phyloP scores from a whole-genome alignment of 2,888 invertebrate species.

The Tortrix viridana region DNA sequence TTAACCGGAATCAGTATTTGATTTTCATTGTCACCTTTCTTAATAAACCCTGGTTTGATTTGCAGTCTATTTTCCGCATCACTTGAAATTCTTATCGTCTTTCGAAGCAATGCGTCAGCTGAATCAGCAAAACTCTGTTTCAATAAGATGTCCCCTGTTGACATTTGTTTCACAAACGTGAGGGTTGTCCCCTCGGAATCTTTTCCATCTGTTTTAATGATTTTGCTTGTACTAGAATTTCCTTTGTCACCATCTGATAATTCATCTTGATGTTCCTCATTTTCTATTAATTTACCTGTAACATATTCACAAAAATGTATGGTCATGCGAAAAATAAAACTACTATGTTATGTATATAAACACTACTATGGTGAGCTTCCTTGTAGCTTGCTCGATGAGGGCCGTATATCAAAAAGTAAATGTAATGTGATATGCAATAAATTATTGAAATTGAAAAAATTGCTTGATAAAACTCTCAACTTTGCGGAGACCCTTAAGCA shows the following conservation, averaged over 20 bases:
- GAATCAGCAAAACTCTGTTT: slow-evolving; percentile 72
- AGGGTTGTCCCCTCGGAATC: slow-evolving; percentile 68
- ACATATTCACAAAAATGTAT: slow-evolving; percentile 24
- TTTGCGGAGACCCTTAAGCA: no score
- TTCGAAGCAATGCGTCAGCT: slow-evolving; percentile 72
- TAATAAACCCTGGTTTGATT: slow-evolving; percentile 72
- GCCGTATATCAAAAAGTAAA: no score
- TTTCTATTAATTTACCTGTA: slow-evolving; percentile 85
- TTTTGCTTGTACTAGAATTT: slow-evolving; percentile 59
- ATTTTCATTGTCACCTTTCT: slow-evolving; percentile 77
- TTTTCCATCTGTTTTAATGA: slow-evolving; percentile 61
- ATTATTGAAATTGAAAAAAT: no score
- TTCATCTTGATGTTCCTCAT: slow-evolving; percentile 84
- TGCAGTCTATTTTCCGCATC: slow-evolving; percentile 77
- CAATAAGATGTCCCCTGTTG: slow-evolving; percentile 73
- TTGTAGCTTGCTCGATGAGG: no score
- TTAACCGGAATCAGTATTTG: slow-evolving; percentile 77
- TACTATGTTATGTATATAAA: slow-evolving; percentile 29
- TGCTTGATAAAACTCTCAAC: no score
- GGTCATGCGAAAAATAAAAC: no score
- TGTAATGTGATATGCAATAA: no score
- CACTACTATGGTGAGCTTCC: no score
- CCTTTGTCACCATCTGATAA: slow-evolving; percentile 79
- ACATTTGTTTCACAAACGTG: slow-evolving; percentile 74
- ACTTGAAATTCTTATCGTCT: slow-evolving; percentile 75